Evolutionary conservation across 2,113 vertebrate species (phyloP).

Genomic region (Sphaerodactylus townsendi): DNA sequence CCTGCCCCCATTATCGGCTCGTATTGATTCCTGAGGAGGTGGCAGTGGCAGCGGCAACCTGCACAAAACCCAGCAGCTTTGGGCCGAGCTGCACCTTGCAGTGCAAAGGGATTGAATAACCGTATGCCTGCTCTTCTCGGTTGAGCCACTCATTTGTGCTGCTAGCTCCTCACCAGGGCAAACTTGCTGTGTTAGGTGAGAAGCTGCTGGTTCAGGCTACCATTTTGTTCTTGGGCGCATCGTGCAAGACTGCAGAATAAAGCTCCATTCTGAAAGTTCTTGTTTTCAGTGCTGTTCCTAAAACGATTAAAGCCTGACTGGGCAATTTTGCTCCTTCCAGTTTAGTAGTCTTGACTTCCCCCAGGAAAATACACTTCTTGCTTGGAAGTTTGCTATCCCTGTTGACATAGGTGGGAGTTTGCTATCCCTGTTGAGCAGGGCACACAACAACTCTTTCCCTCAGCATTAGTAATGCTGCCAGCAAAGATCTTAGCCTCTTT

Average conservation of each 20-base stretch:
- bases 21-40: conserved; percentile 43
- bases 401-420: background rate
- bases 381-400: background rate
- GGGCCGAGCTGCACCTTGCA: background rate
- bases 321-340: background rate
- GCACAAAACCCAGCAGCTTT: background rate
- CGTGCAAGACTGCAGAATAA: background rate
- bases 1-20: background rate
- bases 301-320: background rate
- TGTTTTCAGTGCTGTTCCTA: background rate
- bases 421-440: background rate
- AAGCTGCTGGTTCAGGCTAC: background rate
- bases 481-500: background rate
- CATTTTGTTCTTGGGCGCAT: background rate
- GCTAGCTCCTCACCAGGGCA: background rate
- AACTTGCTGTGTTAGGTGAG: background rate
- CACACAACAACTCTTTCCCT: background rate
- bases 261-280: background rate
- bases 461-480: background rate
- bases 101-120: background rate
- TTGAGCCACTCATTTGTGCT: background rate
- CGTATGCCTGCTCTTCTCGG: background rate
- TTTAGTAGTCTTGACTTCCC: background rate
- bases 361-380: background rate
- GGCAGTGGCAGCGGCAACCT: background rate